phyloP scores from a whole-genome alignment of 1,140 invertebrate genomes.

The Microplitis mediator region DNA sequence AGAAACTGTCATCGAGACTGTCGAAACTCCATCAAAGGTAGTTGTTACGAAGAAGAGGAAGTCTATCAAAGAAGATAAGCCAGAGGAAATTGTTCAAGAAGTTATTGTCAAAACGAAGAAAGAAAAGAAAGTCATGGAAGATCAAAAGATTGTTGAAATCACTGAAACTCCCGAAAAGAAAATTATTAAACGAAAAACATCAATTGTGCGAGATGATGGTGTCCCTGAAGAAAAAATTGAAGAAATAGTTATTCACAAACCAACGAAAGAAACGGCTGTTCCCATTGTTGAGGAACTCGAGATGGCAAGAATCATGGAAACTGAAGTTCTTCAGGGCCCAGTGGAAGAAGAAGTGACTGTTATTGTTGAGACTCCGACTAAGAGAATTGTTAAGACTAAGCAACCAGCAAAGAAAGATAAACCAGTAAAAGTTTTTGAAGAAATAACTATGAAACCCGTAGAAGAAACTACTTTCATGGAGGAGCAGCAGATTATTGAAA shows the following conservation, averaged over 20 bases:
- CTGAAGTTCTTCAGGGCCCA: slow-evolving; percentile 23
- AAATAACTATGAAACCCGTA: slow-evolving; percentile 30
- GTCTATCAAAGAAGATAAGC: slow-evolving; percentile 40
- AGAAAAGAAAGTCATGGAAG: slow-evolving; percentile 25
- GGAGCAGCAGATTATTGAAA: slow-evolving; percentile 33
- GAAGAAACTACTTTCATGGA: slow-evolving; percentile 28
- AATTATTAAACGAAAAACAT: slow-evolving; percentile 37
- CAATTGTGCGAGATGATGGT: slow-evolving; percentile 37
- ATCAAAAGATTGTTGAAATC: slow-evolving; percentile 35
- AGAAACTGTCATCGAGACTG: slow-evolving; percentile 34
- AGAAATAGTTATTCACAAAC: slow-evolving; percentile 41
- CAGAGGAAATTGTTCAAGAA: slow-evolving; percentile 29
- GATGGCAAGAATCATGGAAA: slow-evolving; percentile 33
- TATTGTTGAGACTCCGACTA: slow-evolving; percentile 29
- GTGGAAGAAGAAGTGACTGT: slow-evolving; percentile 19
- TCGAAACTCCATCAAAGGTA: slow-evolving; percentile 39
- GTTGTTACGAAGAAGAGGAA: slow-evolving; percentile 45
- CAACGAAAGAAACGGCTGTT: slow-evolving; percentile 27
- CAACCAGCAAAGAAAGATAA: slow-evolving; percentile 32
- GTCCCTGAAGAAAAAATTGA: slow-evolving; percentile 33
- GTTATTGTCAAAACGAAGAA: slow-evolving; percentile 29
- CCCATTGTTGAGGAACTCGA: slow-evolving; percentile 24
- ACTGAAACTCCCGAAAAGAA: slow-evolving; percentile 34
- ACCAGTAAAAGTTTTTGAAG: slow-evolving; percentile 28
- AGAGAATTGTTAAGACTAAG: slow-evolving; percentile 26